phyloP scores from a whole-genome alignment of 2,113 vertebrate genomes.

The Nothoprocta pentlandii region DNA sequence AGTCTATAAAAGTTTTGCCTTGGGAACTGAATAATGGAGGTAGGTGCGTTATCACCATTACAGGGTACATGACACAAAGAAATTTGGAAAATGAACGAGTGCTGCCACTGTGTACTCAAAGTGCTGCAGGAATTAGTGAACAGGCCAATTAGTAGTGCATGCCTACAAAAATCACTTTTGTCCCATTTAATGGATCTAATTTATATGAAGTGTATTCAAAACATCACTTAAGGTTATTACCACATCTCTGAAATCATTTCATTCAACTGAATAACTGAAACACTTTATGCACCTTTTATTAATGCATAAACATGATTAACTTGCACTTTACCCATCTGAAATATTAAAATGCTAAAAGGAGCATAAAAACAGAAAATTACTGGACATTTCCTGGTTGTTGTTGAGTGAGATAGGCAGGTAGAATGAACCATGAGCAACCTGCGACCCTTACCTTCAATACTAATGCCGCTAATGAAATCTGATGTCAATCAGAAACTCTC shows the following conservation, averaged over 20 bases:
- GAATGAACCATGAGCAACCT: slow-evolving; percentile 34
- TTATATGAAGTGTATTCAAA: slow-evolving; percentile 61
- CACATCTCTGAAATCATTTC: slow-evolving; percentile 43
- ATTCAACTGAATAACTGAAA: slow-evolving; percentile 50
- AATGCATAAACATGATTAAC: slow-evolving; percentile 68
- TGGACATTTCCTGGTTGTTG: slow-evolving; percentile 28
- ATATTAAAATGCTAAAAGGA: slow-evolving; percentile 51
- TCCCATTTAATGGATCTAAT: slow-evolving; percentile 38
- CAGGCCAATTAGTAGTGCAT: slow-evolving; percentile 6
- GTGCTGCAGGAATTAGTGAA: slow-evolving; percentile 8
- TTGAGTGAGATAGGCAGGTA: slow-evolving; percentile 35
- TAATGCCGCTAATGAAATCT: slow-evolving; percentile 36
- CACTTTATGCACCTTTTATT: slow-evolving; percentile 52
- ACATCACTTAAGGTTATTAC: slow-evolving; percentile 64
- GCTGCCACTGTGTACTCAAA: neutral
- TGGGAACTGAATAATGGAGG: neutral
- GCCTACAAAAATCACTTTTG: slow-evolving; percentile 30
- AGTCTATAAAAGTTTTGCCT: neutral
- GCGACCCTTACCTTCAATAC: slow-evolving; percentile 16
- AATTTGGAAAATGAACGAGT: neutral
- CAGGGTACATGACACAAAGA: neutral
- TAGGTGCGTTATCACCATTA: neutral
- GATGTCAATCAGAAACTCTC: slow-evolving; percentile 16
- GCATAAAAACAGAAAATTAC: slow-evolving; percentile 54
- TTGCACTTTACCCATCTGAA: slow-evolving; percentile 56